These are phyloP conservation scores for Myotis findleyi DNA, from an alignment of 2,797 vertebrate species.

Conservation along the genomic window DNA sequence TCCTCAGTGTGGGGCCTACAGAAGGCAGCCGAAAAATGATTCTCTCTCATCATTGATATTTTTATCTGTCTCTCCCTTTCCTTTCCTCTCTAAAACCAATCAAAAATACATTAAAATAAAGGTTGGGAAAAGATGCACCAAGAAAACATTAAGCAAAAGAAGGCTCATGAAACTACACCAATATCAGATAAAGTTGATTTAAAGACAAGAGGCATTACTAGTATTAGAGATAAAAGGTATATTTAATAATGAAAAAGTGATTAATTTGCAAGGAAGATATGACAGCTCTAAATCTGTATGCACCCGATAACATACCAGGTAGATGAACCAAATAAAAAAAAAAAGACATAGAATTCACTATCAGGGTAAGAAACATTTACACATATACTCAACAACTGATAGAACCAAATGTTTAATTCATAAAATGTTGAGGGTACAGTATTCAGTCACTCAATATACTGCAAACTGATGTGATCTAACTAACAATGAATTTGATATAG, in stretches of 20 bases:
- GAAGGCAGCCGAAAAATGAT: too few species aligned
- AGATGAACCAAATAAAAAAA: background rate
- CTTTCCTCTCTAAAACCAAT: too few species aligned
- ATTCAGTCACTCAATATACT: background rate
- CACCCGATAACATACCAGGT: background rate
- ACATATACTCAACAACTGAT: background rate
- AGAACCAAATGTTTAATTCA: background rate
- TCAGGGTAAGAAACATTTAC: background rate
- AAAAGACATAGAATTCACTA: background rate
- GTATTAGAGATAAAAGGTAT: background rate
- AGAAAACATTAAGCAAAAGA: background rate
- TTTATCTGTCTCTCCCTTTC: too few species aligned
- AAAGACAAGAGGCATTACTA: background rate
- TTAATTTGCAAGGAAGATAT: background rate
- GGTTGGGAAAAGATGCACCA: background rate
- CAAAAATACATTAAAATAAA: too few species aligned
- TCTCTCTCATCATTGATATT: too few species aligned
- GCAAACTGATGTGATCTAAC: background rate
- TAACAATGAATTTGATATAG: background rate
- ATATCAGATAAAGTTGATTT: background rate
- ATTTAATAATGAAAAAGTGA: background rate
- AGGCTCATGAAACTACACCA: background rate
- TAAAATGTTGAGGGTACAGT: background rate
- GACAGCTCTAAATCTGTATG: background rate
- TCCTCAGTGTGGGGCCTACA: too few species aligned